Percentiles rank a stretch among this genome's conserved stretches.
Conservation (phyloP, 2,797 vertebrate genomes). For the Diplodus sargus region DNA sequence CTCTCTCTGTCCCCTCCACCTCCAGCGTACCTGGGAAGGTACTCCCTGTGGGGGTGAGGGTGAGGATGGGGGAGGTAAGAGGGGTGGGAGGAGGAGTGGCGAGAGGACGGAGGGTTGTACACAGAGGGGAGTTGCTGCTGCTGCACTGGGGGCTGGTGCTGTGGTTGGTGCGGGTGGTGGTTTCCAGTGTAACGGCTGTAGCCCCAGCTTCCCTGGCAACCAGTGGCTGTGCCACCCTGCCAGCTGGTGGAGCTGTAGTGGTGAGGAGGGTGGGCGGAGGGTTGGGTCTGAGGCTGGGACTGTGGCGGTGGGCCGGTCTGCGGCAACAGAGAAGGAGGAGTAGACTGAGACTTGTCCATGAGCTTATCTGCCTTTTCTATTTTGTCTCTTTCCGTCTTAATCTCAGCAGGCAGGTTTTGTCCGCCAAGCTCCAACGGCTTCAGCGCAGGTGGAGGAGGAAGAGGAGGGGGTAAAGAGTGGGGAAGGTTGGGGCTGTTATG, state of each 20-base stretch:
- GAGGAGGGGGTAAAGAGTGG: constrained; percentile 80
- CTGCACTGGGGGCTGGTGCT: constrained; percentile 86
- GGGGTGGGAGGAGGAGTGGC: constrained; percentile 84
- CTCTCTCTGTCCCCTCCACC: constrained; percentile 83
- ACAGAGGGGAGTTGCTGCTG: constrained; percentile 89
- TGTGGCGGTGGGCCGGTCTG: constrained; percentile 84
- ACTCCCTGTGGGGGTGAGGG: constrained; percentile 86
- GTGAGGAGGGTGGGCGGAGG: constrained; percentile 88
- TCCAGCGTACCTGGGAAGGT: constrained; percentile 86
- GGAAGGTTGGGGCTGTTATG: constrained; percentile 81
- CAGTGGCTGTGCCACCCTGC: constrained; percentile 83
- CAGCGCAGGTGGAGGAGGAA: constrained; percentile 87
- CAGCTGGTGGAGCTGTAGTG: constrained; percentile 91
- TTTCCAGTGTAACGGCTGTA: constrained; percentile 87
- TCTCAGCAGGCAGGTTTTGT: constrained; percentile 79
- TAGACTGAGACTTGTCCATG: constrained; percentile 80
- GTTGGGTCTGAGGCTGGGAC: constrained; percentile 79
- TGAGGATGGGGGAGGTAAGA: constrained; percentile 86
- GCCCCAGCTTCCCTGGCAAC: constrained; percentile 86
- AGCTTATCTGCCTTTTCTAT: constrained; percentile 85
- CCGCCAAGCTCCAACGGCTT: constrained; percentile 86
- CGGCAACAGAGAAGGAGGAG: constrained; percentile 83
- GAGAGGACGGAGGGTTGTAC: constrained; percentile 87
- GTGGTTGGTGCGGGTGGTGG: constrained; percentile 83
- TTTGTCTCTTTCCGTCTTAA: constrained; percentile 86